A percentile compares a stretch with the other conserved stretches of the same genome.
These are phyloP conservation scores for Orientallactaga bullata DNA, from an alignment of 2,113 vertebrate species.

Conservation along the genomic window DNA sequence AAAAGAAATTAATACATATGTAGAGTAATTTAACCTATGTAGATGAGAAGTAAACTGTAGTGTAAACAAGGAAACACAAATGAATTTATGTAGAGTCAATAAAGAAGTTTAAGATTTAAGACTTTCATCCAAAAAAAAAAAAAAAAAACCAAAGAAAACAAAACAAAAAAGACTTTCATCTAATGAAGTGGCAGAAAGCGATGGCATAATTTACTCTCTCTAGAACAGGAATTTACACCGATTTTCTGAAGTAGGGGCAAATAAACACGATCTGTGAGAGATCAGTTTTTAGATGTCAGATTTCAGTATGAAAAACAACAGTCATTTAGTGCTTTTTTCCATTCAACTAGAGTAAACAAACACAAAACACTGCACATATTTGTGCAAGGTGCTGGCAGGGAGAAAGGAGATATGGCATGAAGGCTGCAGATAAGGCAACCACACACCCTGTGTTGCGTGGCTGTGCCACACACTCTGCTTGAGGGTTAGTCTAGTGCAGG, in stretches of 20 bases:
- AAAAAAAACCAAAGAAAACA: no score
- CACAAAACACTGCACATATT: neutral
- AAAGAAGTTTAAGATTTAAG: slow-evolving; percentile 14
- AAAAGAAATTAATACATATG: neutral
- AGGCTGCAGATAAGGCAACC: neutral
- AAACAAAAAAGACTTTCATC: slow-evolving; percentile 20
- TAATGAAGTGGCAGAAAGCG: slow-evolving; percentile 35
- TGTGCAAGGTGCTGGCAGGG: slow-evolving; percentile 10
- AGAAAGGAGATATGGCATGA: neutral
- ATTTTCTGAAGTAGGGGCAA: slow-evolving; percentile 49
- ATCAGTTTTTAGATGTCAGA: slow-evolving; percentile 24
- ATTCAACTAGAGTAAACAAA: neutral
- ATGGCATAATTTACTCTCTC: slow-evolving; percentile 24
- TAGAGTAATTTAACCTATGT: slow-evolving; percentile 21
- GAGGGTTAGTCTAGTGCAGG: neutral
- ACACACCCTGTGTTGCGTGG: neutral
- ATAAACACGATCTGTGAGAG: slow-evolving; percentile 4
- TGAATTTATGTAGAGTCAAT: slow-evolving; percentile 6
- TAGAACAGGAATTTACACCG: neutral
- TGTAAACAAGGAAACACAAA: slow-evolving; percentile 30
- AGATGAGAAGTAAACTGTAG: slow-evolving; percentile 25
- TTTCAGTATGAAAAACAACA: neutral
- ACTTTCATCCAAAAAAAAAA: neutral
- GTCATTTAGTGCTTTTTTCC: slow-evolving; percentile 18
- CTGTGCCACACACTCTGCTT: neutral